Evolutionary conservation across 2,888 invertebrate genomes (phyloP).

Genomic region (Adineta ricciae): DNA sequence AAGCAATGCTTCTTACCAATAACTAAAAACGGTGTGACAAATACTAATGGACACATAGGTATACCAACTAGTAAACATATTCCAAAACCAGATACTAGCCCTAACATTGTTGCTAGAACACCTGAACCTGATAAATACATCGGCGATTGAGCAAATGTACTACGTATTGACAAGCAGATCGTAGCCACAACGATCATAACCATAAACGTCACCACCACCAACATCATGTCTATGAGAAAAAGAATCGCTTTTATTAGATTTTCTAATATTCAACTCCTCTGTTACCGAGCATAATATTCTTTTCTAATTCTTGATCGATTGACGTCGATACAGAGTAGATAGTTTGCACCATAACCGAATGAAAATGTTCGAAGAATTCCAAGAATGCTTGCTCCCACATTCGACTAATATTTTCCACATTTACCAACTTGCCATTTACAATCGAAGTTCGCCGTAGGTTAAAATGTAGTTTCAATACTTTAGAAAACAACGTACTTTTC

Average conservation of each 20-base stretch:
- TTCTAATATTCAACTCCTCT: too few species aligned
- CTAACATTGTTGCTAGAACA: constrained; percentile 36
- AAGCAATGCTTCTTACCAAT: neutral
- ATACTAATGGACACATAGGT: constrained; percentile 28
- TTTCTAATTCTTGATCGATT: neutral
- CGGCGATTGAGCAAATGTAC: constrained; percentile 37
- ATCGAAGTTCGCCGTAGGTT: neutral
- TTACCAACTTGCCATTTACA: neutral
- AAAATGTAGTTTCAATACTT: constrained; percentile 25
- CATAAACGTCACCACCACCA: constrained; percentile 35
- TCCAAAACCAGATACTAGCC: constrained; percentile 35
- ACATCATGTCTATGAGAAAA: constrained; percentile 35
- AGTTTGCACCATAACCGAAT: neutral
- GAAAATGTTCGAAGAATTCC: neutral
- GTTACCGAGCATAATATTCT: neutral
- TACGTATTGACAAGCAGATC: constrained; percentile 35
- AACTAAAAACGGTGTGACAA: constrained; percentile 30
- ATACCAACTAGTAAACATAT: constrained; percentile 31
- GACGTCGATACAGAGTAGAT: neutral
- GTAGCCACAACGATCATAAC: constrained; percentile 36
- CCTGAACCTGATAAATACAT: constrained; percentile 37
- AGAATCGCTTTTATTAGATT: constrained; percentile 33
- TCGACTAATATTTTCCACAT: neutral
- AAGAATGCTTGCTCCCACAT: constrained; percentile 28
- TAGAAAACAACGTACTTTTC: constrained; percentile 7